Conservation (phyloP, 2,888 invertebrate species). For the Drosophila vallismaia region DNA sequence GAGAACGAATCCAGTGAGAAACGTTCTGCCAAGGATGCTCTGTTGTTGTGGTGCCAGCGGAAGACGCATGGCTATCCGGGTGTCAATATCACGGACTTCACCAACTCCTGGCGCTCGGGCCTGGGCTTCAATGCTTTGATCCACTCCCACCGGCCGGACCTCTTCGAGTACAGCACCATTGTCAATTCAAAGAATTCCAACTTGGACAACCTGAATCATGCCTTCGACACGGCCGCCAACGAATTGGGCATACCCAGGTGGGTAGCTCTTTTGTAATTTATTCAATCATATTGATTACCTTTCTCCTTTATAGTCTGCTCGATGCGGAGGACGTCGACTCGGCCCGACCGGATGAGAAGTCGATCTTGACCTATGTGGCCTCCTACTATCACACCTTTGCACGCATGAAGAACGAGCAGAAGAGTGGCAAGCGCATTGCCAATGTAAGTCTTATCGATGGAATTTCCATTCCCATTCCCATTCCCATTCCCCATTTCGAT, state of each 20-base stretch:
- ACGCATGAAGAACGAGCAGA: slow-evolving; percentile 99
- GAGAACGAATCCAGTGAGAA: slow-evolving; percentile 98
- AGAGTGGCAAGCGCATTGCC: slow-evolving; percentile 98
- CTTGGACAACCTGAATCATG: slow-evolving; percentile 98
- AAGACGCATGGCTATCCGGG: slow-evolving; percentile 97
- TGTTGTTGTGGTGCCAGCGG: slow-evolving; percentile 98
- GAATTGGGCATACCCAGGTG: slow-evolving; percentile 94
- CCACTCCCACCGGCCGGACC: slow-evolving; percentile 98
- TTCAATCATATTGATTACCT: not conserved
- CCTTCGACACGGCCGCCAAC: slow-evolving; percentile 96
- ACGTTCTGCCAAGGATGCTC: slow-evolving; percentile 99
- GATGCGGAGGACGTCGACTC: slow-evolving; percentile 99
- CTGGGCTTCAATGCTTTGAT: slow-evolving; percentile 99
- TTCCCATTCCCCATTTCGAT: slow-evolving; percentile 18
- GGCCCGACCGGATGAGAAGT: slow-evolving; percentile 97
- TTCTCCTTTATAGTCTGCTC: slow-evolving; percentile 86
- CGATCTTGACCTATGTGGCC: slow-evolving; percentile 99
- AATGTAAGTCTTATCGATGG: slow-evolving; percentile 88
- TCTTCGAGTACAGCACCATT: slow-evolving; percentile 94
- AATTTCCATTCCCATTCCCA: slow-evolving; percentile 16
- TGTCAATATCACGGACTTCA: slow-evolving; percentile 94
- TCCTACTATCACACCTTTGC: slow-evolving; percentile 99
- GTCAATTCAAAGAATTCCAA: slow-evolving; percentile 89
- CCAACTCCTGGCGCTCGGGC: slow-evolving; percentile 97
- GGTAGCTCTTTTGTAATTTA: slow-evolving; percentile 6